Evolutionary conservation across 2,888 invertebrate genomes (phyloP).

Genomic region (Phragmatobia fuliginosa): DNA sequence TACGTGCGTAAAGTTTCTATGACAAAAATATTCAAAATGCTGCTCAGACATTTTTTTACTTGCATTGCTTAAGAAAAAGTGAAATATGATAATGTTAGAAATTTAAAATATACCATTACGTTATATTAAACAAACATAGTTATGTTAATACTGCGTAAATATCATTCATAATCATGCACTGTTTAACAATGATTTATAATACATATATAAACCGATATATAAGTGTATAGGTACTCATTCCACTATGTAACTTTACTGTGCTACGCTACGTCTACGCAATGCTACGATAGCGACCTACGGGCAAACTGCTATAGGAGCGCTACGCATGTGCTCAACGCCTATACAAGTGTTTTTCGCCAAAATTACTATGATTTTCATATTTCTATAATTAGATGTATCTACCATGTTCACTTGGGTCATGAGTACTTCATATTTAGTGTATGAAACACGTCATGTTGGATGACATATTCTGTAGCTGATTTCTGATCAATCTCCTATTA

Average conservation of each 20-base stretch:
- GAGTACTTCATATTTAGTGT: conserved; percentile 23
- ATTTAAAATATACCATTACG: no score
- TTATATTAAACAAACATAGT: neutral
- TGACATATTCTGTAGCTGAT: conserved; percentile 21
- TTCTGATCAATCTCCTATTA: conserved; percentile 35
- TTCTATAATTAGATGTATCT: conserved; percentile 26
- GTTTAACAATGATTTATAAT: neutral
- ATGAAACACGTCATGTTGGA: conserved; percentile 25
- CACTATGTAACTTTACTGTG: conserved; percentile 22
- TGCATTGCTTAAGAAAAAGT: neutral
- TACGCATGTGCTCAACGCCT: conserved; percentile 58
- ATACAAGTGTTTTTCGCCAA: conserved; percentile 24
- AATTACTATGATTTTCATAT: conserved; percentile 22
- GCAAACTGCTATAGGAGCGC: conserved; percentile 51
- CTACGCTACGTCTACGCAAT: conserved; percentile 53
- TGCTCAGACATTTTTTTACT: neutral
- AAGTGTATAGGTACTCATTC: neutral
- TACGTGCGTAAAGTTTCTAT: neutral
- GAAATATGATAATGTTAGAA: no score
- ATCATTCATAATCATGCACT: neutral
- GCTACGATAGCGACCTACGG: conserved; percentile 53
- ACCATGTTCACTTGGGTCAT: conserved; percentile 33
- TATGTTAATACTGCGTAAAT: neutral
- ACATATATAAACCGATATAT: neutral
- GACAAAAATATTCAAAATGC: neutral